Base-by-base conservation (phyloP, 2,797 vertebrate species). In the Cuculus canorus region DNA sequence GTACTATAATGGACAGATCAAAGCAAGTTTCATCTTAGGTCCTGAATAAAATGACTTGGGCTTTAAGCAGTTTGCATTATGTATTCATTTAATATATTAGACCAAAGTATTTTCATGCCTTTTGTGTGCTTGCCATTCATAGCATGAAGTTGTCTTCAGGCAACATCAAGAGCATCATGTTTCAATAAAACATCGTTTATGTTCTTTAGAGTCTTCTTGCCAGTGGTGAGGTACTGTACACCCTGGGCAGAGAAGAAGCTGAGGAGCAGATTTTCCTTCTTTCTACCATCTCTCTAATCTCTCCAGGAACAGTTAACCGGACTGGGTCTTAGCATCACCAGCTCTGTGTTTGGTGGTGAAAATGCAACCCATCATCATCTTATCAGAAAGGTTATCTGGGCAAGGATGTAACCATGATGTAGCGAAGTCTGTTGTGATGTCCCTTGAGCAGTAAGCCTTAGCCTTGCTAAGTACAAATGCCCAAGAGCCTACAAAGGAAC, bases 11-110 rank as follows among this genome's bases (percentile, higher is more conserved):
- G 81, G 64, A 96, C 23, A 41, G 77, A 96, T 90, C 87, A 97
- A 97, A 96, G 91, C 45, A 88, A 93, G 73, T 65, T 76, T 94
- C 87, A 73, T 88, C 64, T 93, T 3, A 4, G 78, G 64, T 68
- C 66, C 53, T 25, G 53, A 93, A 79, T 83, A 87, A 91, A 93
- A 91, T 63, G 47, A 91, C 88, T 94, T 75, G 30, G 79, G 48
- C 50, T 93, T 96, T 88, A 93, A 90, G 78, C 71, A 92, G 80
- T 77, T 70, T 92, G 63, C 81, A 94, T 92, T 90, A 82, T 50
- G 59, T 33, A 35, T 70, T 79, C 70, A 52, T 84, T 89, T 85
- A 73, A 85, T 33, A 59, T 24, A 39, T 78, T 23, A 90, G 50
- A 64, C 56, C 71, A 68, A 81, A 65, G 60, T 22, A 23, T 66